Evolutionary conservation across 1,140 invertebrate genomes (phyloP).

Genomic region (Habropoda laboriosa): DNA sequence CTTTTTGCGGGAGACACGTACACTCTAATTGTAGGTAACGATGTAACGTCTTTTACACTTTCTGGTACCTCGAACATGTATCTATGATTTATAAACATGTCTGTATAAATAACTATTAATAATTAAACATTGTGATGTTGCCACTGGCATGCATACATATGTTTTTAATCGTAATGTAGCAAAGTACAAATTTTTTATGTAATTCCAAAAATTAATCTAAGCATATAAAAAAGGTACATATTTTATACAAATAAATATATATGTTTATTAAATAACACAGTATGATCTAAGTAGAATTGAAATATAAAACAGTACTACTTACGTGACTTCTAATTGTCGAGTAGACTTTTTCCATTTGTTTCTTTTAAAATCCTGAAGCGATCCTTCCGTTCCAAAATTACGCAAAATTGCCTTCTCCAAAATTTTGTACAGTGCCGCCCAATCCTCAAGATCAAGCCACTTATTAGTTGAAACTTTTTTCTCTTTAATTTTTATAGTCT

Average conservation of each 20-base stretch:
- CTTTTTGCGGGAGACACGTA: constrained; percentile 62
- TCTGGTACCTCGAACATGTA: constrained; percentile 66
- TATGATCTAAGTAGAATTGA: not conserved
- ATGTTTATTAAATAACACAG: not conserved
- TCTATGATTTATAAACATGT: constrained; percentile 43
- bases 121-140: not conserved
- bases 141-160: not conserved
- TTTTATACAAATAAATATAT: not conserved
- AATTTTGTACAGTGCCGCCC: constrained; percentile 67
- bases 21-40: constrained; percentile 69
- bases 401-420: constrained; percentile 66
- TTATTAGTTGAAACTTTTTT: constrained; percentile 68
- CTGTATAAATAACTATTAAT: not conserved
- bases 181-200: not conserved
- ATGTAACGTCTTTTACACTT: constrained; percentile 45
- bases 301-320: constrained; percentile 37
- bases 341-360: constrained; percentile 66
- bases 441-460: constrained; percentile 71
- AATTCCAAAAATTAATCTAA: not conserved
- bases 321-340: constrained; percentile 67
- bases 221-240: no score
- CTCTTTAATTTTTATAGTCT: constrained; percentile 65
- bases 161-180: not conserved
- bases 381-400: constrained; percentile 46
- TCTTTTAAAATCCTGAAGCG: constrained; percentile 16